Evolutionary conservation across 30 jellyfish, hydroid and myxozoan genomes (phyloP).

Genomic region (Hydractinia symbiolongicarpus): DNA sequence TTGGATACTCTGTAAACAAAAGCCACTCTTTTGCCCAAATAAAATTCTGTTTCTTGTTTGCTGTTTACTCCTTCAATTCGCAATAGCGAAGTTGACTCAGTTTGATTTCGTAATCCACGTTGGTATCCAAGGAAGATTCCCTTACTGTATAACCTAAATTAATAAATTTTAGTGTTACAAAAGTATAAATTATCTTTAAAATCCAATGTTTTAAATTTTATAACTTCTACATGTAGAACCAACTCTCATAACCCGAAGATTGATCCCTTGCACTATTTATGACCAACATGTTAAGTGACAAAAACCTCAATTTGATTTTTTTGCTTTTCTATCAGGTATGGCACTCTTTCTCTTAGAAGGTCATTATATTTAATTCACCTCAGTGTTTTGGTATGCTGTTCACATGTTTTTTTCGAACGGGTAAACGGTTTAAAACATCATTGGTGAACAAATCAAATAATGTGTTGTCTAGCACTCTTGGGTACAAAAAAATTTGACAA

Average conservation of each 20-base stretch:
- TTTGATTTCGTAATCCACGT: slow-evolving; percentile 86
- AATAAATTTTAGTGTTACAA: background rate
- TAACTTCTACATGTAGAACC: background rate
- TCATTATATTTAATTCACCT: slow-evolving; percentile 39
- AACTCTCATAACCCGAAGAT: background rate
- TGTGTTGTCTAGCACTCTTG: too few relatives aligned
- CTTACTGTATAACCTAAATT: slow-evolving; percentile 64
- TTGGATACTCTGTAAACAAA: slow-evolving; percentile 72
- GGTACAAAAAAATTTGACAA: too few relatives aligned
- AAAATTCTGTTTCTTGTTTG: slow-evolving; percentile 61
- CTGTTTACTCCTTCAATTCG: slow-evolving; percentile 77
- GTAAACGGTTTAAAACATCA: slow-evolving; percentile 29
- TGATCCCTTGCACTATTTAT: too few relatives aligned
- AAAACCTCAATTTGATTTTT: too few relatives aligned
- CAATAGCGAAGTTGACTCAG: slow-evolving; percentile 73
- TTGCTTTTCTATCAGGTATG: too few relatives aligned
- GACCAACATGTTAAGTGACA: too few relatives aligned
- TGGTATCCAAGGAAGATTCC: slow-evolving; percentile 90
- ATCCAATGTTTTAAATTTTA: background rate
- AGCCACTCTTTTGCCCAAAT: slow-evolving; percentile 90
- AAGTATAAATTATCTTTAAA: too few relatives aligned
- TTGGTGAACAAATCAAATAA: background rate
- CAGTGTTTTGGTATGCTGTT: slow-evolving; percentile 1
- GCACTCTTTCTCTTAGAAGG: slow-evolving; percentile 16
- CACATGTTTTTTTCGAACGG: slow-evolving; percentile 30